A percentile compares a stretch with the other conserved stretches of the same genome.
These are phyloP conservation scores for Rhopalosiphum nymphaeae DNA, from an alignment of 2,888 invertebrate species.

Conservation along the genomic window DNA sequence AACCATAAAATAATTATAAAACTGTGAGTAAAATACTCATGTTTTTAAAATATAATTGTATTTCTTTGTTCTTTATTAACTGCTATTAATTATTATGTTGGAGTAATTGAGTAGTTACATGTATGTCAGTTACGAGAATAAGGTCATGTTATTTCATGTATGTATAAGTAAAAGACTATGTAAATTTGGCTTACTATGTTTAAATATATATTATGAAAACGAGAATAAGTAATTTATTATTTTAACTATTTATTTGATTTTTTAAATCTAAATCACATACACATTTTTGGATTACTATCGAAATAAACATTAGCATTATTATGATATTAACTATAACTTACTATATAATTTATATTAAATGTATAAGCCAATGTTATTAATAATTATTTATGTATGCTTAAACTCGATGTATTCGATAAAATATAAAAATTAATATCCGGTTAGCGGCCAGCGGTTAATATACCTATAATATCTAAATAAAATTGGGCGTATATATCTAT, in stretches of 20 bases:
- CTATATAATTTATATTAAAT: not conserved
- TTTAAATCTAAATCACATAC: not conserved
- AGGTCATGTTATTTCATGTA: not conserved
- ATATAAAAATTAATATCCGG: not conserved
- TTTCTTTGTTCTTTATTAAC: not conserved
- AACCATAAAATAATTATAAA: not conserved
- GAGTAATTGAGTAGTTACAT: not conserved
- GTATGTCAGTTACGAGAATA: not conserved
- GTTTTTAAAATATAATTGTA: not conserved
- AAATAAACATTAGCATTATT: not conserved
- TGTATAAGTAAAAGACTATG: no score
- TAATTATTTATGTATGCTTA: not conserved
- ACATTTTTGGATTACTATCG: not conserved
- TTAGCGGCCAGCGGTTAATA: not conserved
- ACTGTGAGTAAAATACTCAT: not conserved
- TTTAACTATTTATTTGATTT: not conserved
- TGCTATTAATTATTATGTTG: not conserved
- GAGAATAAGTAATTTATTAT: not conserved
- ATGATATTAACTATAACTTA: not conserved
- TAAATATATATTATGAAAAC: not conserved
- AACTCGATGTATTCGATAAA: not conserved
- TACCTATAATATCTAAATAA: not conserved
- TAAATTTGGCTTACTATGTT: not conserved
- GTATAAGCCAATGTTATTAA: not conserved
- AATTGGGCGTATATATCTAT: not conserved